phyloP scores from a whole-genome alignment of 2,113 vertebrate genomes.

The Gila orcuttii region DNA sequence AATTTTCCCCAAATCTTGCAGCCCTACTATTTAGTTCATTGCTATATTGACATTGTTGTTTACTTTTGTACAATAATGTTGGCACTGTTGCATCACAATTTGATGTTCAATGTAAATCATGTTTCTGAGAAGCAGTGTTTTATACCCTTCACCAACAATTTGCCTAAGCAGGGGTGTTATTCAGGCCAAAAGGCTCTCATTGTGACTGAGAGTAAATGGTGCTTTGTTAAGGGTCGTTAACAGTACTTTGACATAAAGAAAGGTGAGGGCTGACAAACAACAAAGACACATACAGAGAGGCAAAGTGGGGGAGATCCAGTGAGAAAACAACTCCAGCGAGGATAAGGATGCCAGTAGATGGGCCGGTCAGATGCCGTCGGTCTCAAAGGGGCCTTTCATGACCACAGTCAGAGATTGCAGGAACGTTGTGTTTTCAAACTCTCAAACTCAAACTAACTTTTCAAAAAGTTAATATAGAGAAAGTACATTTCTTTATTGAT shows the following conservation, averaged over 20 bases:
- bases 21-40: neutral
- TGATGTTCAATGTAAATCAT: neutral
- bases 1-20: neutral
- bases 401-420: conserved; percentile 58
- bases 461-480: neutral
- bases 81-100: neutral
- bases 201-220: conserved; percentile 46
- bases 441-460: no score
- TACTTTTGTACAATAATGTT: neutral
- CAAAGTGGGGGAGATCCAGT: neutral
- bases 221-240: conserved; percentile 39
- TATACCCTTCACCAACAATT: neutral
- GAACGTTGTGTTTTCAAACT: conserved; percentile 60
- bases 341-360: conserved; percentile 62
- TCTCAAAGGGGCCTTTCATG: conserved; percentile 76
- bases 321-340: conserved; percentile 32
- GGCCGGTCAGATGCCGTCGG: conserved; percentile 27
- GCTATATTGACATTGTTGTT: neutral
- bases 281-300: conserved; percentile 39
- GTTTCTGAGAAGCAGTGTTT: neutral
- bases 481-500: no score
- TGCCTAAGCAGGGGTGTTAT: conserved; percentile 4
- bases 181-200: conserved; percentile 43
- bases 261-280: conserved; percentile 53
- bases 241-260: conserved; percentile 24